Percentiles rank a stretch among this genome's conserved stretches.
These are phyloP conservation scores for Phymastichus coffea DNA, from an alignment of 1,140 invertebrate species.

Conservation along the genomic window DNA sequence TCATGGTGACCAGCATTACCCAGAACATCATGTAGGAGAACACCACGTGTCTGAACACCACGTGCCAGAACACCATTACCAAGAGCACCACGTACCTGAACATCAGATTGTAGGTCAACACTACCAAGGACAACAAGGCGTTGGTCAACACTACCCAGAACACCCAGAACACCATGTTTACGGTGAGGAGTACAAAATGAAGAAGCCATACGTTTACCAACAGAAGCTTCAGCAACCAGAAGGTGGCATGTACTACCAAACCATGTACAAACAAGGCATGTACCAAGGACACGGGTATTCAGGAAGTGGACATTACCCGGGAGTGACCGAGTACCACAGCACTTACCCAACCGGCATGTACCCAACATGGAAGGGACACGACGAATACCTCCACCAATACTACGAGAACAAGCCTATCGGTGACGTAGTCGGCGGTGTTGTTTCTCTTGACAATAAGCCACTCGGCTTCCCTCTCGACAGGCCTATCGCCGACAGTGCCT, in stretches of 20 bases:
- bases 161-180: not conserved
- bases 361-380: constrained; percentile 32
- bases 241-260: not conserved
- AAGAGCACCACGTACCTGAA: not conserved
- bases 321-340: constrained; percentile 37
- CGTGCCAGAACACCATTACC: not conserved
- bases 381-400: constrained; percentile 35
- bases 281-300: constrained; percentile 27
- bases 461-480: constrained; percentile 59
- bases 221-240: not conserved
- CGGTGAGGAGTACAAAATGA: not conserved
- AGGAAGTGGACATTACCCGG: constrained; percentile 38
- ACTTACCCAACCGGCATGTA: constrained; percentile 25
- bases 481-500: constrained; percentile 45
- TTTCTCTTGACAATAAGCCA: constrained; percentile 50
- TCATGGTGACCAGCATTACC: constrained; percentile 24
- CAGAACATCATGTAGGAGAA: constrained; percentile 3
- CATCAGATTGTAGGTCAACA: no score
- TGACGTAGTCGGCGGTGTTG: constrained; percentile 44
- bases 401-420: constrained; percentile 41
- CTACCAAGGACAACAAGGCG: constrained; percentile 13
- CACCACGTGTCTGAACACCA: not conserved
- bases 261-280: constrained; percentile 6
- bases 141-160: not conserved
- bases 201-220: not conserved